Base-by-base conservation (phyloP, 2,888 invertebrate genomes). In the Cataglyphis altisquamis region DNA sequence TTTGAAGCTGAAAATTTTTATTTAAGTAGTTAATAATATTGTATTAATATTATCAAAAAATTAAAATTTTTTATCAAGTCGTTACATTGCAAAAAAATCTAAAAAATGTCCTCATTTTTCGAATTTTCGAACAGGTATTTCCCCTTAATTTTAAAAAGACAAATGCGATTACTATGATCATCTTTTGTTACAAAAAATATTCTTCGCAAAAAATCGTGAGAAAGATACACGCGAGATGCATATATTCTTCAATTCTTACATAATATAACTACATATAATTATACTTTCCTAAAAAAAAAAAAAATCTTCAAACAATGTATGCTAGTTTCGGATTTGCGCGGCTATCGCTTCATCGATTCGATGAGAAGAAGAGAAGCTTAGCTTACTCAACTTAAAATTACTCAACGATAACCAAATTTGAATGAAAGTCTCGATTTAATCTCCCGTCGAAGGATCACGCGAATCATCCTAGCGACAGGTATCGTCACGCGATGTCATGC, bases 371-470 rank as follows among this genome's bases (percentile, higher is more conserved):
- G 32, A 32, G 41, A 64, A 39, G 3, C 3, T 18, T 15, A 21
- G 39, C 12, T 77, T 18, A 25, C 25, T 25, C 25, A 0, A 25
- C 25, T 25, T 77, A 9, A n/a, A 52, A 66, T 55, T 25, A 52
- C 18, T 63, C 45, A 9, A 4, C 36, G 25, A 25, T 36, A 45
- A 6, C 18, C 18, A 3, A 25, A 39, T 39, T 55, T 39, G 66
- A 52, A 12, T 66, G 25, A 3, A n/a, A 52, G 10, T 29, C 15
- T 52, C n/a, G 25, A 75, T 52, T 52, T 64, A 63, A 63, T 10
- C 21, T 48, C 63, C 21, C 32, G 21, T n/a, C 29, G 9, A 66
- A 66, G 52, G n/a, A 77, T 75, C 75, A 64, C 63, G 29, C 32
- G 5, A 15, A 48, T 48, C 36, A 63, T 62, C 29, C 5, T 48